These are phyloP conservation scores for Pelvicachromis taeniatus DNA, from an alignment of 2,113 vertebrate genomes.

Conservation along the genomic window DNA sequence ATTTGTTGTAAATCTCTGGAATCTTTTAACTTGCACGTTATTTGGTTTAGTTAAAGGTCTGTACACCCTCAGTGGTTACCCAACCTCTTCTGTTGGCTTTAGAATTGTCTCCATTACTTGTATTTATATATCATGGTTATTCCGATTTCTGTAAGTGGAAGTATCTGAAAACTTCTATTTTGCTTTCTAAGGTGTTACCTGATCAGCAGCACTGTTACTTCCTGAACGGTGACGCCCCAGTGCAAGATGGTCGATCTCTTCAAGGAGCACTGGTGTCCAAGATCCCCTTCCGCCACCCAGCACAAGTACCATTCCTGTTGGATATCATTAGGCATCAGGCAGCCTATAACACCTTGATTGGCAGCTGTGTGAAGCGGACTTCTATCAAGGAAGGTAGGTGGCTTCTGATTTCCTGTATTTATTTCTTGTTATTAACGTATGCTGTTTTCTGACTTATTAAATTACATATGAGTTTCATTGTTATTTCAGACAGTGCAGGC, in stretches of 20 bases:
- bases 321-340: constrained; percentile 92
- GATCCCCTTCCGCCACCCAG: constrained; percentile 94
- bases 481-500: constrained; percentile 83
- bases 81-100: background rate
- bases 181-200: constrained; percentile 81
- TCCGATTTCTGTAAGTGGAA: background rate
- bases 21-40: background rate
- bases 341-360: constrained; percentile 91
- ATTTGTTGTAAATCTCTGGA: background rate
- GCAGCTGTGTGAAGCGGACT: constrained; percentile 92
- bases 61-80: background rate
- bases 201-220: constrained; percentile 99
- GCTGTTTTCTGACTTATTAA: background rate
- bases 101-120: background rate
- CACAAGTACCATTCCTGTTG: constrained; percentile 86
- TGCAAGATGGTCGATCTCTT: constrained; percentile 88
- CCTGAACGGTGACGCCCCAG: constrained; percentile 92
- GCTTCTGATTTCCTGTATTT: background rate
- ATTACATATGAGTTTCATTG: background rate
- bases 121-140: background rate
- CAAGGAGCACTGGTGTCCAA: constrained; percentile 89
- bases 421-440: background rate
- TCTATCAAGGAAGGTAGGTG: constrained; percentile 87
- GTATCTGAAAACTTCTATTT: background rate
- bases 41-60: background rate